Percentiles rank a stretch among this genome's conserved stretches.
Evolutionary conservation across 2,888 invertebrate species (phyloP).

Genomic region (Harpalus rubripes): DNA sequence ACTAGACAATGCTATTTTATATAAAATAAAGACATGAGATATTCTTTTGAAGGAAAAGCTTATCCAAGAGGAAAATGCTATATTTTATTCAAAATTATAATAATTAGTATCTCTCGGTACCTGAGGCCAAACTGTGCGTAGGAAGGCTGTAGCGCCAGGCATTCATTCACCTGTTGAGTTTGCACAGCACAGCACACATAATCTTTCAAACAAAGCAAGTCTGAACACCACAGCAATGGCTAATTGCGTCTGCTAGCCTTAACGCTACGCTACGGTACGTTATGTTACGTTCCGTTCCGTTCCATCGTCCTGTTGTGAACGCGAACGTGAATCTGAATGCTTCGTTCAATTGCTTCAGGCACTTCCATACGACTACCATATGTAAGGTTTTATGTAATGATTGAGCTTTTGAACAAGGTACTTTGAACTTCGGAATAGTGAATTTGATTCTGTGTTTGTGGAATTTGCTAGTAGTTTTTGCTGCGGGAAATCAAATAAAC

Average conservation of each 20-base stretch:
- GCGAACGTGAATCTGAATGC: not conserved
- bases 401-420: constrained; percentile 42
- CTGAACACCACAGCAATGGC: not conserved
- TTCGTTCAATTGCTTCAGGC: constrained; percentile 34
- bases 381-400: constrained; percentile 21
- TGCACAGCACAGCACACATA: constrained; percentile 26
- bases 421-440: constrained; percentile 49
- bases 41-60: not conserved
- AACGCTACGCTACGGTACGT: not conserved
- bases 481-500: constrained; percentile 29
- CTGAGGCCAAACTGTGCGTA: not conserved
- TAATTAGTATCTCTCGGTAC: constrained; percentile 8
- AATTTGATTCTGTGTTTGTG: constrained; percentile 51
- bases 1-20: too few species aligned
- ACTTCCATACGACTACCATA: constrained; percentile 14
- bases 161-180: constrained; percentile 52
- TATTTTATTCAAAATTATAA: constrained; percentile 31
- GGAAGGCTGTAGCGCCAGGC: not conserved
- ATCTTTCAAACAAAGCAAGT: constrained; percentile 49
- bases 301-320: too few species aligned
- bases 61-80: constrained; percentile 15
- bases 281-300: not conserved
- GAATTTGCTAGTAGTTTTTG: constrained; percentile 45
- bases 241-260: constrained; percentile 29
- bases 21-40: too few species aligned